These are phyloP conservation scores for Drosophila merina DNA, from an alignment of 2,888 invertebrate genomes.

Conservation along the genomic window DNA sequence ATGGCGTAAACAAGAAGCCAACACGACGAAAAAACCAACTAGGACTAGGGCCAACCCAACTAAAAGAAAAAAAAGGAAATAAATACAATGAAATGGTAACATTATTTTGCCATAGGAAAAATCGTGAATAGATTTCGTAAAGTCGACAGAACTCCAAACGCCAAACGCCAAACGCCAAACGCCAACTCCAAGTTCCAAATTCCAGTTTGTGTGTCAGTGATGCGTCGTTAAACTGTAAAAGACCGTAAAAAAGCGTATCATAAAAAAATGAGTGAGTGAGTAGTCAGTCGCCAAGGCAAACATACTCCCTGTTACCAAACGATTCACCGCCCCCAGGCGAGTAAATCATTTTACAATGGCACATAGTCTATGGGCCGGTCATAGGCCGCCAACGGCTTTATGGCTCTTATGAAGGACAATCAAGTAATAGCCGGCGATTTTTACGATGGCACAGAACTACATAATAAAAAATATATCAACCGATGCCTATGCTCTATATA, in stretches of 20 bases:
- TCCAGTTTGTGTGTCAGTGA: conserved; percentile 73
- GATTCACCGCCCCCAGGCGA: conserved; percentile 54
- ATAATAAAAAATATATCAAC: conserved; percentile 76
- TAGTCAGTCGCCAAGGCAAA: conserved; percentile 17
- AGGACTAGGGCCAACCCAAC: conserved; percentile 12
- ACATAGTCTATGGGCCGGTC: conserved; percentile 11
- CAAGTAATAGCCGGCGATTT: conserved; percentile 78
- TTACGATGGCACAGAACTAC: conserved; percentile 78
- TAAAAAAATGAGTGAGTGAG: conserved; percentile 64
- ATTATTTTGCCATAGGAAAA: conserved; percentile 59
- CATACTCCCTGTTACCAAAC: conserved; percentile 7
- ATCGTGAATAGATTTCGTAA: conserved; percentile 74
- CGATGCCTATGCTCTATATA: conserved; percentile 18
- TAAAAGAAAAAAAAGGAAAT: conserved; percentile 55
- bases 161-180: background rate
- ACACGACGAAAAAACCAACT: conserved; percentile 8
- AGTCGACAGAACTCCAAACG: conserved; percentile 6
- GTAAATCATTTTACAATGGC: conserved; percentile 77
- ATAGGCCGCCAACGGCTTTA: conserved; percentile 69
- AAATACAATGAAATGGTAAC: conserved; percentile 60
- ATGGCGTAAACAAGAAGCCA: conserved; percentile 34
- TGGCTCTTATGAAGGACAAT: conserved; percentile 76
- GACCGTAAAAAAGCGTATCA: conserved; percentile 70
- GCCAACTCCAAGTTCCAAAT: background rate
- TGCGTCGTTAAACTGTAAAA: conserved; percentile 80